phyloP scores from a whole-genome alignment of 2,888 invertebrate genomes.

The Terebella lapidaria region DNA sequence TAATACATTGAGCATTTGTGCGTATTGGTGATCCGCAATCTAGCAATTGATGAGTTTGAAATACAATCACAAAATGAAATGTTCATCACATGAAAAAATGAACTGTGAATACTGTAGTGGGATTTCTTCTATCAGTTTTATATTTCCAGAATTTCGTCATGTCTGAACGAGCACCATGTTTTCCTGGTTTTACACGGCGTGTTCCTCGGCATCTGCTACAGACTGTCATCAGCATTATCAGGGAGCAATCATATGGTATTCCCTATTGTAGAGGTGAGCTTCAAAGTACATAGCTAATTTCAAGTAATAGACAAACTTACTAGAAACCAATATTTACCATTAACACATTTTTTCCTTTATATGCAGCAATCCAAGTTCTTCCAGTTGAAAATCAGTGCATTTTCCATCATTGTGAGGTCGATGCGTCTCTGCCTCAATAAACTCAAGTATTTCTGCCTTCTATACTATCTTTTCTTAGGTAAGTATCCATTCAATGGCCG shows the following conservation, averaged over 20 bases:
- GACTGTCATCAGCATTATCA: constrained; percentile 29
- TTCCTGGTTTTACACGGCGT: constrained; percentile 40
- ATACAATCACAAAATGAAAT: too few relatives aligned
- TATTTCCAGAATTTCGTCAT: constrained; percentile 3
- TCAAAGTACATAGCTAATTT: not conserved
- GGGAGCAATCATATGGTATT: constrained; percentile 35
- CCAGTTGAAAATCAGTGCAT: constrained; percentile 30
- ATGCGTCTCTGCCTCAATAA: constrained; percentile 28
- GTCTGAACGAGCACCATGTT: constrained; percentile 41
- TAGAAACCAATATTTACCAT: not conserved
- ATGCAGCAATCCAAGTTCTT: constrained; percentile 42
- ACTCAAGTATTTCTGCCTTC: constrained; percentile 34
- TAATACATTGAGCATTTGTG: too few relatives aligned
- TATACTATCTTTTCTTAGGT: constrained; percentile 31
- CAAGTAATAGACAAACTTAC: not conserved
- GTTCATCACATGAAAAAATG: not conserved
- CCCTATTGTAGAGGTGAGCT: constrained; percentile 37
- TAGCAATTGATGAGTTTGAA: too few relatives aligned
- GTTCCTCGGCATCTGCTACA: constrained; percentile 32
- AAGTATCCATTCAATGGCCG: not conserved
- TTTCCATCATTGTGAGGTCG: constrained; percentile 24
- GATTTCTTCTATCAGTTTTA: not conserved
- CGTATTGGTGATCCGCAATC: too few relatives aligned
- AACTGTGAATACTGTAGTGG: not conserved
- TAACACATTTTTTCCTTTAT: constrained; percentile 15